phyloP scores from a whole-genome alignment of 2,797 vertebrate species.

The Enteromius argenteus region DNA sequence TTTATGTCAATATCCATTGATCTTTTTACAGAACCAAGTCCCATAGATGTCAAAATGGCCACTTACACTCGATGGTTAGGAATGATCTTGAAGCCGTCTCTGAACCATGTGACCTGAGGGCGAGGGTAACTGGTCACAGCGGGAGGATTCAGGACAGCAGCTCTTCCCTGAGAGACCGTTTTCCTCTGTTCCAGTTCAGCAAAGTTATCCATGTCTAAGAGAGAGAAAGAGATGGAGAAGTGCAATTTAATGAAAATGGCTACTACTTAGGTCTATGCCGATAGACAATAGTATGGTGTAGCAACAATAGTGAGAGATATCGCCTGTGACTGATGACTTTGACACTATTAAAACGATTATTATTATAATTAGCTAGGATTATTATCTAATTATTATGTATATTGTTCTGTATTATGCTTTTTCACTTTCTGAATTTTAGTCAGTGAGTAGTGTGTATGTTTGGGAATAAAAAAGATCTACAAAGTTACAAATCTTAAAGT shows the following conservation, averaged over 20 bases:
- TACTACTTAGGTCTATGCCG: not conserved
- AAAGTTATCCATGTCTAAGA: constrained; percentile 87
- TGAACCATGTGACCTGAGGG: constrained; percentile 92
- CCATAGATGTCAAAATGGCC: constrained; percentile 7
- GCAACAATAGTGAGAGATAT: not conserved
- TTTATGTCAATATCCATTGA: constrained; percentile 2
- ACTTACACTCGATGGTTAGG: constrained; percentile 91
- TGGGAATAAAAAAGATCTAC: too few species aligned
- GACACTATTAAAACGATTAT: not conserved
- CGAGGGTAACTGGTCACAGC: constrained; percentile 84
- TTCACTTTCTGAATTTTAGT: too few species aligned
- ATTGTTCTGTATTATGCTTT: not conserved
- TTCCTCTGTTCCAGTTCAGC: constrained; percentile 81
- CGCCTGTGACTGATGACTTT: not conserved
- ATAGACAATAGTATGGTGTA: not conserved
- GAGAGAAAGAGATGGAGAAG: not conserved
- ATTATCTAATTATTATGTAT: not conserved
- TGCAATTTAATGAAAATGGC: not conserved
- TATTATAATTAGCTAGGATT: not conserved
- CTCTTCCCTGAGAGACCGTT: constrained; percentile 82
- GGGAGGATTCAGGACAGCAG: constrained; percentile 83
- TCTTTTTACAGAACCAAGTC: not conserved
- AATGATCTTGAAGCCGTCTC: constrained; percentile 94
- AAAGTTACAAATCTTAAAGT: too few species aligned
- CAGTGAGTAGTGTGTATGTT: too few species aligned